These are phyloP conservation scores for Pseudomyrmex pallidus DNA, from an alignment of 1,140 invertebrate genomes.

Conservation along the genomic window DNA sequence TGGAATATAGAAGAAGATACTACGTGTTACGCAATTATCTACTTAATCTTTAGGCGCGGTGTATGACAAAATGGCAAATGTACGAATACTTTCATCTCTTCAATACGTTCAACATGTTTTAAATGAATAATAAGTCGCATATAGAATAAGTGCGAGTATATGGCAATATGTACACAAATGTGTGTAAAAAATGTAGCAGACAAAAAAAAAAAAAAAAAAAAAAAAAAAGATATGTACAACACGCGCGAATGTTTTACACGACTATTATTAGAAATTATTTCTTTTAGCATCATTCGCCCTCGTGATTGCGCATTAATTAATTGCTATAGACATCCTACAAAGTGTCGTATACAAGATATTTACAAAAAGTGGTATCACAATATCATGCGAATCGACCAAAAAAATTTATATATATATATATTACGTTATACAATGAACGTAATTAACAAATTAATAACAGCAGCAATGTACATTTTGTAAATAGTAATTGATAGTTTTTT, in stretches of 20 bases:
- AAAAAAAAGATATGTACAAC: slow-evolving; percentile 35
- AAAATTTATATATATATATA: not conserved
- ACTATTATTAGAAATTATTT: slow-evolving; percentile 35
- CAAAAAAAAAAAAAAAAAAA: not conserved
- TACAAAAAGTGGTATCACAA: slow-evolving; percentile 58
- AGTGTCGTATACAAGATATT: slow-evolving; percentile 14
- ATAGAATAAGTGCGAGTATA: slow-evolving; percentile 5
- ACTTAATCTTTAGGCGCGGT: not conserved
- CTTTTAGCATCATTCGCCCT: not conserved
- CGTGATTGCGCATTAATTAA: not conserved
- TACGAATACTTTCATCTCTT: not conserved
- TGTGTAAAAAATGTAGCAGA: slow-evolving; percentile 17
- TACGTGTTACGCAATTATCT: slow-evolving; percentile 1
- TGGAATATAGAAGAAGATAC: slow-evolving; percentile 6
- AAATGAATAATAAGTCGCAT: not conserved
- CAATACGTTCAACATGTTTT: not conserved
- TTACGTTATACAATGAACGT: not conserved
- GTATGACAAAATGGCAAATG: slow-evolving; percentile 57
- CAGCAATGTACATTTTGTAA: slow-evolving; percentile 4
- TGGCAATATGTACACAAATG: not conserved
- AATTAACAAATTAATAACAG: slow-evolving; percentile 3
- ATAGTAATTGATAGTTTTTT: not conserved
- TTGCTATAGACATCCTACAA: slow-evolving; percentile 16
- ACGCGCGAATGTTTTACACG: not conserved
- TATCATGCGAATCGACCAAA: slow-evolving; percentile 15